Percentiles rank a stretch among this genome's conserved stretches.
Evolutionary conservation across 1,140 invertebrate genomes (phyloP).

Genomic region (Drosophila malerkotliana): DNA sequence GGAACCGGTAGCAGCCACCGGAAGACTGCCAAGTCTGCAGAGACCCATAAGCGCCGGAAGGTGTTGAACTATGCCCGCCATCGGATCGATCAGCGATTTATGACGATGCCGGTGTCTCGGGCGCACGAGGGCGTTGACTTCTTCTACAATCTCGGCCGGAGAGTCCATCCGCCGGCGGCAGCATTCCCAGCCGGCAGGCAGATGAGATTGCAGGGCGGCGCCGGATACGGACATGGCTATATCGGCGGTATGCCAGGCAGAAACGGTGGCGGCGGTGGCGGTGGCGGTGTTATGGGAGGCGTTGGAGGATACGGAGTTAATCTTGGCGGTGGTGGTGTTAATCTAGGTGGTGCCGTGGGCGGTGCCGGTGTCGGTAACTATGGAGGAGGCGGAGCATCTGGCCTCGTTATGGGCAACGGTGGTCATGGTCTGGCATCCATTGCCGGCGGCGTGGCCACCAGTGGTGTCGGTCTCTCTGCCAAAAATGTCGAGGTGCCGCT

Average conservation of each 20-base stretch:
- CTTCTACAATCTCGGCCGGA: slow-evolving; percentile 30
- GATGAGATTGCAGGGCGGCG: neutral
- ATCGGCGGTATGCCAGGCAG: neutral
- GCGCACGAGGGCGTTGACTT: slow-evolving; percentile 34
- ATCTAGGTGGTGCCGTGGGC: neutral
- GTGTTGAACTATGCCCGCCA: neutral
- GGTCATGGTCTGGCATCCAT: neutral
- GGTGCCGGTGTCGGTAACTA: neutral
- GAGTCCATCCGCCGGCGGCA: neutral
- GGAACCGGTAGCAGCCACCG: too few species aligned
- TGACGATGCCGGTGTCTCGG: neutral
- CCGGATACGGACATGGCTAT: neutral
- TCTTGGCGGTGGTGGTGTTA: neutral
- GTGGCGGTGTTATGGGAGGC: neutral
- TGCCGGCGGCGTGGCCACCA: neutral
- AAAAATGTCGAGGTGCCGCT: slow-evolving; percentile 46
- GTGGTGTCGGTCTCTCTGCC: neutral
- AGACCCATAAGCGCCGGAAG: neutral
- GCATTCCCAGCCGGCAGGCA: too few species aligned
- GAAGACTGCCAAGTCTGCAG: neutral
- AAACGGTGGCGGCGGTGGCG: too few species aligned
- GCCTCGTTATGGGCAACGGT: neutral
- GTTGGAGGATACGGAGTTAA: neutral
- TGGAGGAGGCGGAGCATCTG: neutral
- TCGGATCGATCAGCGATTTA: neutral